phyloP scores from a whole-genome alignment of 2,113 vertebrate species.

The Microtus richardsoni region DNA sequence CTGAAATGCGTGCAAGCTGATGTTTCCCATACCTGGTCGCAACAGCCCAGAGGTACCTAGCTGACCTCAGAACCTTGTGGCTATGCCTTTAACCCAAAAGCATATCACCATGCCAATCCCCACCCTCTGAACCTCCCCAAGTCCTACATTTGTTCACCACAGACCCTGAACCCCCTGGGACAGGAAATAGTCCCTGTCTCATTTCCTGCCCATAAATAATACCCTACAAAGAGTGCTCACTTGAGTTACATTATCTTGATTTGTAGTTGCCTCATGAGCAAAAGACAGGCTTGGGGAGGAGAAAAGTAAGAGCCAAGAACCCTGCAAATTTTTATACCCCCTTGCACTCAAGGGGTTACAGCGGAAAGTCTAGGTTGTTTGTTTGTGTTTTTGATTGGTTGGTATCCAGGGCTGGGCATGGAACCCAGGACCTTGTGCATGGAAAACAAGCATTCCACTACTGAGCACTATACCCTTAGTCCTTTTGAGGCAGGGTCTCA shows the following conservation, averaged over 20 bases:
- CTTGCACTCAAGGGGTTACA: background rate
- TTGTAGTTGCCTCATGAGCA: constrained; percentile 21
- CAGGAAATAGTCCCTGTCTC: constrained; percentile 27
- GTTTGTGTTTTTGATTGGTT: background rate
- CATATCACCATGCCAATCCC: background rate
- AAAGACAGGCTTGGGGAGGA: background rate
- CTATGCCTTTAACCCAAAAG: background rate
- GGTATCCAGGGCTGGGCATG: background rate
- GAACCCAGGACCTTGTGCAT: background rate
- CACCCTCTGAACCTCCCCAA: background rate
- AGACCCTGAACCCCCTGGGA: background rate
- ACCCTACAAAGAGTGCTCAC: background rate
- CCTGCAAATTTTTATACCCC: background rate
- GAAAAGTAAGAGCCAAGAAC: background rate
- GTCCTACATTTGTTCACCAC: background rate
- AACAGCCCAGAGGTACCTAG: background rate
- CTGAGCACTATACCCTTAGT: background rate
- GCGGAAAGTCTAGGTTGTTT: background rate
- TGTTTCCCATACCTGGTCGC: background rate
- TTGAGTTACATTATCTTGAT: constrained; percentile 45
- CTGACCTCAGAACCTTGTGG: background rate
- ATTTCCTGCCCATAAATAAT: constrained; percentile 49
- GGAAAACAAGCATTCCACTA: background rate
- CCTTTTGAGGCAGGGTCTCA: background rate
- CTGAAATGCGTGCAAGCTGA: background rate